Percentiles rank a stretch among this genome's conserved stretches.
Evolutionary conservation across 2,888 invertebrate genomes (phyloP).

Genomic region (Marasmarcha lunaedactyla): DNA sequence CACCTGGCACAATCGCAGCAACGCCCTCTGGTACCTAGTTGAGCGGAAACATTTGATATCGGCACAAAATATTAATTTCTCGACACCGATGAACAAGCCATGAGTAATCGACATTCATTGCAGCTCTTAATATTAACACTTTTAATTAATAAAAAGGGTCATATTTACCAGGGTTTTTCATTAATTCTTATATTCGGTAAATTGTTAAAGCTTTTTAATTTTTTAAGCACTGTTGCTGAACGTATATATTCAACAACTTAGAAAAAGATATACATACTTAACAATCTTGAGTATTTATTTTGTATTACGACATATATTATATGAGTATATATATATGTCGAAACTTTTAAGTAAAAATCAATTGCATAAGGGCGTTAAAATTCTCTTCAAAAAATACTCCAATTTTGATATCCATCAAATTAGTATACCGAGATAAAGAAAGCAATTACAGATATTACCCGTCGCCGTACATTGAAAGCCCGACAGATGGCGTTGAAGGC

Average conservation of each 20-base stretch:
- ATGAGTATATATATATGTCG: too few species aligned
- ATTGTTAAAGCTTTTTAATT: too few species aligned
- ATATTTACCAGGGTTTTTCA: slow-evolving; percentile 48
- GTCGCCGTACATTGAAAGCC: slow-evolving; percentile 28
- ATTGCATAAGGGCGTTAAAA: too few species aligned
- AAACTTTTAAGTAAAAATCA: too few species aligned
- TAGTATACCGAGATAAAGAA: slow-evolving; percentile 15
- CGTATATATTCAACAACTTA: too few species aligned
- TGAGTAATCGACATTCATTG: slow-evolving; percentile 63
- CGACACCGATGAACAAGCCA: slow-evolving; percentile 59
- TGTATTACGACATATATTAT: too few species aligned
- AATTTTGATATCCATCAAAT: too few species aligned
- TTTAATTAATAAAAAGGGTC: too few species aligned
- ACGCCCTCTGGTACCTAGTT: slow-evolving; percentile 48
- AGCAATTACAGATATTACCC: slow-evolving; percentile 62
- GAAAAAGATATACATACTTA: too few species aligned
- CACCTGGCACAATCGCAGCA: slow-evolving; percentile 51
- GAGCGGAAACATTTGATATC: slow-evolving; percentile 68
- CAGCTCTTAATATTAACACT: slow-evolving; percentile 47
- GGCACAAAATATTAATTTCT: slow-evolving; percentile 68
- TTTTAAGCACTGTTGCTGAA: too few species aligned
- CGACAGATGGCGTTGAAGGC: slow-evolving; percentile 58
- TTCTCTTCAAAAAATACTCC: too few species aligned
- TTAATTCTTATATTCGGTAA: slow-evolving; percentile 20
- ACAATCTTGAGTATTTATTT: too few species aligned